Base-by-base conservation (phyloP, 2,888 invertebrate species). In the Coleophora deauratella region DNA sequence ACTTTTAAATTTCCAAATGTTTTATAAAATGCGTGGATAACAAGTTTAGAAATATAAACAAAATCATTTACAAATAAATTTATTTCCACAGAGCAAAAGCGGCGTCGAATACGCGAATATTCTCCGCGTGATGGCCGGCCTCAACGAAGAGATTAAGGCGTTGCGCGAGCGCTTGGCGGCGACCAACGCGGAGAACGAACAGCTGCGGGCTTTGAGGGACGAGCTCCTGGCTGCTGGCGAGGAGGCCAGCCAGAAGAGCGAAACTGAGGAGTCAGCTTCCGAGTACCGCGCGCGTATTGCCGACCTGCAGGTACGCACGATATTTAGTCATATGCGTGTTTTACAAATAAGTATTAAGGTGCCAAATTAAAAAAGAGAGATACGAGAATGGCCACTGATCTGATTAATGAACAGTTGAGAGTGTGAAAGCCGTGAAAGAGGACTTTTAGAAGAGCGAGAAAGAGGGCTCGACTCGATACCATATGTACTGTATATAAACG, bases 131-230 rank as follows among this genome's bases (percentile, higher is more conserved):
- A 84, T 85, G 82, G 71, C 66, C 32, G 84, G 84, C 0, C 66
- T 85, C 13, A 85, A 85, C 65, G 84, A 84, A 37, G 84, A 85
- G 71, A 82, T 85, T 54, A 71, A 71, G 38, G 75, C 69, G 41
- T 50, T 84, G 37, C 72, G 84, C 44, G 75, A 72, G 56, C 72
- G 84, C 0, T 59, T 84, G 3, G 37, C 50, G 12, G 55, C 66
- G 21, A 59, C 67, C 14, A 27, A 49, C 13, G 55, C 55, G 1
- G 82, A 80, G 63, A 72, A 66, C 62, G 78, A 76, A 39, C 71
- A 73, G 61, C 67, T 84, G 55, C 62, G 77, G 3, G 54, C 54
- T 41, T 71, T 75, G 45, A 66, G 84, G 30, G 82, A 82, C 60
- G 79, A 82, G 52, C 68, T 84, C 57, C 66, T 82, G 34, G 79